Evolutionary conservation across 2,797 vertebrate genomes (phyloP).

Genomic region (Pipistrellus pygmaeus): DNA sequence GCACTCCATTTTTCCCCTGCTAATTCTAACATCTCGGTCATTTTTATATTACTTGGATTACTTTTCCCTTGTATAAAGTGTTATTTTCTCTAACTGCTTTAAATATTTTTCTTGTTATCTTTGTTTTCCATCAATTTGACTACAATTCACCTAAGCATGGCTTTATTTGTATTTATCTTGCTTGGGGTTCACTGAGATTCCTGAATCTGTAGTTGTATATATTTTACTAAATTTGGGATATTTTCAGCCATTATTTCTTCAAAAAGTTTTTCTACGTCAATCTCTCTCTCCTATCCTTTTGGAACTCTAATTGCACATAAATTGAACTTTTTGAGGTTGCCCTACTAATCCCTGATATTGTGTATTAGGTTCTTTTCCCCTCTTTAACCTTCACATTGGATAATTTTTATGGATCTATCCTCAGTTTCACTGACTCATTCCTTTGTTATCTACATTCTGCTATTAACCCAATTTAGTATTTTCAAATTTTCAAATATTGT

Average conservation of each 20-base stretch:
- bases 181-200: background rate
- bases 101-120: background rate
- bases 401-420: background rate
- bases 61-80: background rate
- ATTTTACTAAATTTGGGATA: background rate
- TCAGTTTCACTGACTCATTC: background rate
- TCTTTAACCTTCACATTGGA: background rate
- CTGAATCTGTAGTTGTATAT: background rate
- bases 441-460: background rate
- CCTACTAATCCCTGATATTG: background rate
- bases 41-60: background rate
- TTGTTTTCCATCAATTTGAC: slow-evolving; percentile 1
- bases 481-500: background rate
- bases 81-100: background rate
- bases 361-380: background rate
- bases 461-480: background rate
- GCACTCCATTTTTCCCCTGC: background rate
- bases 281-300: background rate
- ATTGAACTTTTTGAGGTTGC: background rate
- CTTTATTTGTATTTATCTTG: background rate
- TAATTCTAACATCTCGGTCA: background rate
- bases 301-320: background rate
- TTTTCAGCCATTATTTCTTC: slow-evolving; percentile 17
- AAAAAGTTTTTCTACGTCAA: background rate
- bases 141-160: background rate